Evolutionary conservation across 1,140 invertebrate species (phyloP).

Genomic region (Drosophila leontia): DNA sequence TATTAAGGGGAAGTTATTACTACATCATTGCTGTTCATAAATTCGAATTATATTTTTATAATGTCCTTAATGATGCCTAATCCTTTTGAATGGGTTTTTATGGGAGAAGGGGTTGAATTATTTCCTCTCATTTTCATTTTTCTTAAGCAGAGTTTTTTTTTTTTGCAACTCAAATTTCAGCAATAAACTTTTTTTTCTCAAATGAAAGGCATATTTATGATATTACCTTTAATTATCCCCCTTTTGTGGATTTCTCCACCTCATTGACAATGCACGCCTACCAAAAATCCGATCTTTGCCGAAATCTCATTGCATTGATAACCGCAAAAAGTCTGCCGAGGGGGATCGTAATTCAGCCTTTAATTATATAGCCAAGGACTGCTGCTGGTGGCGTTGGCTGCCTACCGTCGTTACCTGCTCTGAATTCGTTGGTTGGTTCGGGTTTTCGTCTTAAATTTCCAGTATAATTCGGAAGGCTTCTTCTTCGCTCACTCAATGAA

Average conservation of each 20-base stretch:
- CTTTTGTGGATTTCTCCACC: conserved; percentile 36
- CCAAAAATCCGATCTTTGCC: conserved; percentile 6
- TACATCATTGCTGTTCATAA: conserved; percentile 28
- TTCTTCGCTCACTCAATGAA: conserved; percentile 16
- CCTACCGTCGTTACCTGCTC: conserved; percentile 31
- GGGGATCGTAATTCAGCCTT: conserved; percentile 43
- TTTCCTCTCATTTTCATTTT: conserved; percentile 18
- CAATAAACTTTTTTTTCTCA: conserved; percentile 16
- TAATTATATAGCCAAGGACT: conserved; percentile 42
- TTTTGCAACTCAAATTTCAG: conserved; percentile 32
- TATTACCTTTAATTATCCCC: conserved; percentile 51
- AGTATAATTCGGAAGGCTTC: conserved; percentile 17
- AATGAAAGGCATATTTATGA: conserved; percentile 17
- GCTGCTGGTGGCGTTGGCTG: neutral
- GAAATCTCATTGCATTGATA: conserved; percentile 39
- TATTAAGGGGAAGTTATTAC: conserved; percentile 31
- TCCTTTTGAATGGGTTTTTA: conserved; percentile 24
- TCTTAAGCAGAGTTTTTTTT: conserved; percentile 7
- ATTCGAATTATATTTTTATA: conserved; percentile 51
- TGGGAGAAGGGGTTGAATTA: conserved; percentile 1
- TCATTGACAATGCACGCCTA: conserved; percentile 48
- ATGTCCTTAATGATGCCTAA: conserved; percentile 50
- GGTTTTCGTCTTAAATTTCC: conserved; percentile 45
- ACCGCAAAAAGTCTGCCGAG: conserved; percentile 19
- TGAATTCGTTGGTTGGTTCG: conserved; percentile 21